Percentiles rank a stretch among this genome's conserved stretches.
These are phyloP conservation scores for Cydia strobilella DNA, from an alignment of 1,140 invertebrate genomes.

Conservation along the genomic window DNA sequence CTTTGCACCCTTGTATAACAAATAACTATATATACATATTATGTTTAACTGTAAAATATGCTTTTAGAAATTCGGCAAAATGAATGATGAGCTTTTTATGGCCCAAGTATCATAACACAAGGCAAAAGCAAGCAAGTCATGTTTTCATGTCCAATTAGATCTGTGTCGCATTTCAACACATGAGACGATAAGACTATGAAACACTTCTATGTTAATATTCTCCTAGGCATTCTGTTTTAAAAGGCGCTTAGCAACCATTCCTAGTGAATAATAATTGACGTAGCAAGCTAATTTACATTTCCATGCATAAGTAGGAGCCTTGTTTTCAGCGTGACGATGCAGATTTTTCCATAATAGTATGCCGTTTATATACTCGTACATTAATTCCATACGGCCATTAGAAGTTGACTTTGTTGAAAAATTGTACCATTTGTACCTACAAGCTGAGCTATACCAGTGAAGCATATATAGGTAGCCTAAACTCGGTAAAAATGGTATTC, in stretches of 20 bases:
- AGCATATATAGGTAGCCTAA: too few relatives aligned
- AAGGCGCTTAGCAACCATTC: slow-evolving; percentile 10
- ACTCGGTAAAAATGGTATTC: too few relatives aligned
- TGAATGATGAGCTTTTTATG: too few relatives aligned
- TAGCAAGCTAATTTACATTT: slow-evolving; percentile 19
- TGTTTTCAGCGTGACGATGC: slow-evolving; percentile 7
- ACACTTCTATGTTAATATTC: neutral
- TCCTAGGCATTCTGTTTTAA: slow-evolving; percentile 5
- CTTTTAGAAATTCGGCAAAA: too few relatives aligned
- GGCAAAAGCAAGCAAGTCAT: too few relatives aligned
- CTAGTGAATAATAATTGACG: slow-evolving; percentile 23
- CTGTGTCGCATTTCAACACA: neutral
- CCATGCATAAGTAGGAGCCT: slow-evolving; percentile 15
- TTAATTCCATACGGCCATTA: neutral
- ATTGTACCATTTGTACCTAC: too few relatives aligned
- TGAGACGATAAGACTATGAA: neutral
- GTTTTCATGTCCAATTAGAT: too few relatives aligned
- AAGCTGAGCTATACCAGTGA: too few relatives aligned
- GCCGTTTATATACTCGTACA: neutral
- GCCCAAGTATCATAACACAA: too few relatives aligned
- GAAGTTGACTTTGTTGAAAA: neutral
- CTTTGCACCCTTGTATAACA: too few relatives aligned
- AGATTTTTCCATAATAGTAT: neutral
- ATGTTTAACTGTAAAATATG: too few relatives aligned
- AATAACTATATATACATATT: too few relatives aligned